Evolutionary conservation across 2,888 invertebrate species (phyloP).

Genomic region (Pyrrhia umbra): DNA sequence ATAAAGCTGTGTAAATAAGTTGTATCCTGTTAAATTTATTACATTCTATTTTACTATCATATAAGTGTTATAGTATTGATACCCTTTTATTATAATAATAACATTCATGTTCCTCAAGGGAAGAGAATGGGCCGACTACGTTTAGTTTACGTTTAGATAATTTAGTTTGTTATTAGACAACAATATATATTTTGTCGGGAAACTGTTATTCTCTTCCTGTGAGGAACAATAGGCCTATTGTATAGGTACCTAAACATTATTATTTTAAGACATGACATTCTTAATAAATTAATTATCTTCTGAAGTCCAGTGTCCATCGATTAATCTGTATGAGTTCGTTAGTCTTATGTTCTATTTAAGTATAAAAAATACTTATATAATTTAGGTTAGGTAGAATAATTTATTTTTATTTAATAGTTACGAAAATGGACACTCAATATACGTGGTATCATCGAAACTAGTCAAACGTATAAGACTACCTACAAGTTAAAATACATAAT

Average conservation of each 20-base stretch:
- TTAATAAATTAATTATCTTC: constrained; percentile 47
- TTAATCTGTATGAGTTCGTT: constrained; percentile 27
- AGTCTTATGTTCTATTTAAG: constrained; percentile 21
- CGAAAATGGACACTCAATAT: constrained; percentile 63
- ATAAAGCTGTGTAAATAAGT: constrained; percentile 85
- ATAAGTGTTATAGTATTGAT: constrained; percentile 88
- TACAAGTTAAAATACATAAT: constrained; percentile 60
- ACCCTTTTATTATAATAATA: constrained; percentile 81
- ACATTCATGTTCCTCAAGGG: constrained; percentile 77
- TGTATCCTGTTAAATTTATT: constrained; percentile 89
- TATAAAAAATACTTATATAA: constrained; percentile 37
- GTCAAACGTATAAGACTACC: constrained; percentile 70
- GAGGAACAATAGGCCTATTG: constrained; percentile 82
- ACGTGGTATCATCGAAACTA: constrained; percentile 78
- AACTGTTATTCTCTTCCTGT: constrained; percentile 70
- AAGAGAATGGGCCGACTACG: constrained; percentile 64
- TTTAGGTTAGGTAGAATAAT: constrained; percentile 52
- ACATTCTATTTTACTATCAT: constrained; percentile 89
- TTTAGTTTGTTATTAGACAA: constrained; percentile 43
- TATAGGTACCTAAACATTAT: constrained; percentile 75
- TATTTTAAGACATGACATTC: constrained; percentile 73
- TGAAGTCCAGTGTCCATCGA: constrained; percentile 53
- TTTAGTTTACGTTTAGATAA: constrained; percentile 32
- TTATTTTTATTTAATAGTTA: constrained; percentile 51
- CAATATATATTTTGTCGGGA: constrained; percentile 33